Percentiles rank a stretch among this genome's conserved stretches.
Evolutionary conservation across 2,888 invertebrate genomes (phyloP).

Genomic region (Hermaeophaga mercurialis): DNA sequence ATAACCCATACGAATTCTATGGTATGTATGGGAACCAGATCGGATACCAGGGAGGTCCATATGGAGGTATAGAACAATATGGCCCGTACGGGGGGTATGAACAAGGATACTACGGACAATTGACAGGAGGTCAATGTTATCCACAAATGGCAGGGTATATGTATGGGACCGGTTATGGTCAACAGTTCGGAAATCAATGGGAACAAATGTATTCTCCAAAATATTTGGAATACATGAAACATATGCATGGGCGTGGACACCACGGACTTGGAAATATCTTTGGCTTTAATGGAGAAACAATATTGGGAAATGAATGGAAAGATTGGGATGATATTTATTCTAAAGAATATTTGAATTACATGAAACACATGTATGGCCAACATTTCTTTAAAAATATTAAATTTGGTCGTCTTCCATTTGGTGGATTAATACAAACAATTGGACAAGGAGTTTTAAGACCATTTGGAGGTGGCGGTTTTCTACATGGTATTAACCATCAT

Average conservation of each 20-base stretch:
- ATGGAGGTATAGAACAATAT: background rate
- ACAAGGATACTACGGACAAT: background rate
- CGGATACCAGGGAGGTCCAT: background rate
- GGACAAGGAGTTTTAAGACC: background rate
- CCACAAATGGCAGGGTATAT: background rate
- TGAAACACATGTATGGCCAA: background rate
- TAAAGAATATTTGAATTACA: background rate
- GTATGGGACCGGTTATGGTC: background rate
- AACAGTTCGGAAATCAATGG: background rate
- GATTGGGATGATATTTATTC: conserved; percentile 1
- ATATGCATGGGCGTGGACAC: background rate
- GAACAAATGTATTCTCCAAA: background rate
- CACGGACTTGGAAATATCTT: background rate
- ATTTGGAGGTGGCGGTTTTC: background rate
- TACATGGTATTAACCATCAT: background rate
- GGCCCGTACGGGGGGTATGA: background rate
- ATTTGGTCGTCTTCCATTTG: background rate
- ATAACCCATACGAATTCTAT: too few relatives aligned
- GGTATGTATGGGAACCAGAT: background rate
- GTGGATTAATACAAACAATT: background rate
- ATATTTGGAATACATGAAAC: background rate
- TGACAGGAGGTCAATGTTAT: background rate
- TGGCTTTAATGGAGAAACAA: background rate
- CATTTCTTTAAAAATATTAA: background rate
- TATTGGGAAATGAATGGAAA: background rate